Evolutionary conservation across 2,888 invertebrate species (phyloP), one percentile per base, ranked within the genome.

Genomic region (Lingula anatina): DNA sequence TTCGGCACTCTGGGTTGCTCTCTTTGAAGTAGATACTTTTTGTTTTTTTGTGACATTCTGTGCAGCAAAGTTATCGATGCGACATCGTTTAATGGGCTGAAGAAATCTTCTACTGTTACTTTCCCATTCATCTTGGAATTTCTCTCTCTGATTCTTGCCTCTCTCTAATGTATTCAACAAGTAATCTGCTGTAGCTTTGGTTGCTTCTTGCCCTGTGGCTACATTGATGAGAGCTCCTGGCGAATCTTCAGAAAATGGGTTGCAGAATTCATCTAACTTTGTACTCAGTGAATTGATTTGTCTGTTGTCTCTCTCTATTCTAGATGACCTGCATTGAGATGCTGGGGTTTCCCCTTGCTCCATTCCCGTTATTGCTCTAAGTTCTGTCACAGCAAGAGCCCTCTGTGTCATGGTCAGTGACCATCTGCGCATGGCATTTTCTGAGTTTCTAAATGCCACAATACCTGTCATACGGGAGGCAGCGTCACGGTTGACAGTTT

Each of bases 401-500:
- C 45, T 36, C 27, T 53, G 53, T 18, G 49, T 37, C 25, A 51
- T 39, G 28, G 46, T 44, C 18, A 50, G 3, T 5, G 42, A 46
- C 49, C 50, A 53, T 23, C 50, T 20, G 40, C 46, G 23, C 36
- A 53, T 40, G 25, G 45, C 52, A 35, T 39, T 50, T 21, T 51
- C 49, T n/a, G 44, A 49, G 21, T 53, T 51, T 9, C 43, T 15
- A 36, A 53, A 49, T 18, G 35, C 27, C 20, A 46, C 43, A 5
- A 53, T 51, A 4, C 50, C 50, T 46, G 12, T 50, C 36, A 41
- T 46, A 5, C 12, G 23, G 35, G 50, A 53, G 5, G 50, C 53
- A 38, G 50, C 49, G 42, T 53, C 49, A 5, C 40, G 38, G 31
- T 51, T 46, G 5, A 52, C 38, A 21, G 51, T 51, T 28, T 51